Evolutionary conservation across 2,797 vertebrate species (phyloP).

Genomic region (Mormyrops boulengeri): DNA sequence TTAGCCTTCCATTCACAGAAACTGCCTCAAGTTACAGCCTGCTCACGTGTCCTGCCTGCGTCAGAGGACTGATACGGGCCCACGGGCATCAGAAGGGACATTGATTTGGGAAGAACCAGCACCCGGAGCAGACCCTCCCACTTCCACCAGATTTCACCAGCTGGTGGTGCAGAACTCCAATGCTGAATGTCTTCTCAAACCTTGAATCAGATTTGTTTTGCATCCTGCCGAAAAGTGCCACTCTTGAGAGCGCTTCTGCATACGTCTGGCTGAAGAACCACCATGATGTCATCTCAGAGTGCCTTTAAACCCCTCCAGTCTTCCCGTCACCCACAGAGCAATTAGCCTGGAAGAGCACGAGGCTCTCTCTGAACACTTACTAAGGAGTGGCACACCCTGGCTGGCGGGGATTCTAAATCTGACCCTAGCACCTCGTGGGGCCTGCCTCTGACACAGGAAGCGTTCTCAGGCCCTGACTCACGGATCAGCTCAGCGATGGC

Average conservation of each 20-base stretch:
- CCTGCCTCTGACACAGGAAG: neutral
- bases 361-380: neutral
- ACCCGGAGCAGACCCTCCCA: neutral
- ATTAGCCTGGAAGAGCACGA: conserved; percentile 44
- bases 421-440: neutral
- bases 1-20: neutral
- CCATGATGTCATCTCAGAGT: conserved; percentile 33
- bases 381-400: neutral
- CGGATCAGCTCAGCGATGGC: conserved; percentile 92
- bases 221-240: conserved; percentile 33
- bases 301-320: conserved; percentile 34
- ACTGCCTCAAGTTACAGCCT: neutral
- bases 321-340: conserved; percentile 49
- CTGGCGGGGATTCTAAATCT: neutral
- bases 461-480: conserved; percentile 50
- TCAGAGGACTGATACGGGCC: neutral
- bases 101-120: neutral
- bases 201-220: neutral
- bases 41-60: neutral
- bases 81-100: neutral
- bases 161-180: neutral
- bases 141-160: neutral
- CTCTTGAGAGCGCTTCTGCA: conserved; percentile 39
- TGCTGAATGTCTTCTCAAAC: neutral
- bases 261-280: conserved; percentile 32